Evolutionary conservation across 2,113 vertebrate genomes (phyloP).

Genomic region (Daboia siamensis): DNA sequence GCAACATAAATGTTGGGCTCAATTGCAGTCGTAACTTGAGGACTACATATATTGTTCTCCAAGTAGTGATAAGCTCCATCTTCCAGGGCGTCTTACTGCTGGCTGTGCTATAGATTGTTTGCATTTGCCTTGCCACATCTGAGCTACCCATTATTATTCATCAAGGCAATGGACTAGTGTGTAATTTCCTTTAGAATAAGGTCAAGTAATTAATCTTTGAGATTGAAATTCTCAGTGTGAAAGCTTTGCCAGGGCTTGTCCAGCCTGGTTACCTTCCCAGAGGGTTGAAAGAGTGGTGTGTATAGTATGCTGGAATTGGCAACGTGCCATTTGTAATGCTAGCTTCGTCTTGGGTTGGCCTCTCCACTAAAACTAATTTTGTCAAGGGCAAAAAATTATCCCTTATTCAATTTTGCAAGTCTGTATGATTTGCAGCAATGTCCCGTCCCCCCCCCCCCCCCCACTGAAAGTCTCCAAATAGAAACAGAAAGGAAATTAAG

Average conservation of each 20-base stretch:
- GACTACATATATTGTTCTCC: neutral
- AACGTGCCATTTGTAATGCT: neutral
- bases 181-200: neutral
- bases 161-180: neutral
- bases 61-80: neutral
- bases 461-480: neutral
- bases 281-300: neutral
- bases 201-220: neutral
- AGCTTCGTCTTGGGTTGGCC: neutral
- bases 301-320: neutral
- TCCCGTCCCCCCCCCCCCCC: neutral
- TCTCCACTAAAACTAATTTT: neutral
- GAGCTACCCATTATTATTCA: neutral
- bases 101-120: neutral
- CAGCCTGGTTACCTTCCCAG: neutral
- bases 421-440: neutral
- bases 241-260: neutral
- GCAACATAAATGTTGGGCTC: too few relatives aligned
- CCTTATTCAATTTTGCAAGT: neutral
- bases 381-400: neutral
- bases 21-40: too few relatives aligned
- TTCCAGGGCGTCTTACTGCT: neutral
- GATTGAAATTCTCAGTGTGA: too few relatives aligned
- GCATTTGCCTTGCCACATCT: neutral
- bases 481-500: neutral